Base-by-base conservation (phyloP, 2,797 vertebrate species). In the Anisognathus igniventris region DNA sequence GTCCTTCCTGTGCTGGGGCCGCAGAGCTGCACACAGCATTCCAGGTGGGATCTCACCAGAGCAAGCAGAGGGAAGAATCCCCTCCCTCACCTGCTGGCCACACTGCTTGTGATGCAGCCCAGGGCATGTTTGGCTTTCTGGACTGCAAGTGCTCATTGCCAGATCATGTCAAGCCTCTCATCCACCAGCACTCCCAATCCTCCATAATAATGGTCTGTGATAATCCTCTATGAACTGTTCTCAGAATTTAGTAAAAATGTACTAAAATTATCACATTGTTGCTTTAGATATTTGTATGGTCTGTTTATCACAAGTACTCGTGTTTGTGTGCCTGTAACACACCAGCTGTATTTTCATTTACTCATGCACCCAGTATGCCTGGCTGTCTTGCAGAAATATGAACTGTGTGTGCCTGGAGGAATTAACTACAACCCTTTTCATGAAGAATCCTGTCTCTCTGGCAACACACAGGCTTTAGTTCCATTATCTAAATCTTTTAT, bases 401-500 rank as follows among this genome's bases (percentile, higher is more conserved):
- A 93, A 60, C 62, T 65, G 12, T 74, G 56, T 53, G 57, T 74
- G 57, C 51, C 57, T 82, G 35, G 28, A 91, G 51, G 80, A 90
- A 88, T 90, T 93, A 95, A 86, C 72, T 89, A 14, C 50, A 93
- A 81, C 64, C 21, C 40, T 75, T 93, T 79, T 86, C 65, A 92
- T 68, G 73, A 83, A 80, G 31, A 80, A 68, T 45, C 28, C 30
- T 14, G 12, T 90, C 61, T 95, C 82, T 93, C 73, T 66, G 90
- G 82, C 47, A 95, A 88, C 71, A 61, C 65, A 64, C 37, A 88
- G 67, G 58, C 83, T 90, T 92, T 92, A 83, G 64, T 70, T 88
- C 81, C 72, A 80, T 92, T 96, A 95, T 94, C 86, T 87, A 64
- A 89, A 96, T 75, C 92, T 94, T 95, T 95, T 89, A 70, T 96